Percentiles rank a stretch among this genome's conserved stretches.
Evolutionary conservation across 1,140 invertebrate species (phyloP).

Genomic region (Caenorhabditis briggsae): DNA sequence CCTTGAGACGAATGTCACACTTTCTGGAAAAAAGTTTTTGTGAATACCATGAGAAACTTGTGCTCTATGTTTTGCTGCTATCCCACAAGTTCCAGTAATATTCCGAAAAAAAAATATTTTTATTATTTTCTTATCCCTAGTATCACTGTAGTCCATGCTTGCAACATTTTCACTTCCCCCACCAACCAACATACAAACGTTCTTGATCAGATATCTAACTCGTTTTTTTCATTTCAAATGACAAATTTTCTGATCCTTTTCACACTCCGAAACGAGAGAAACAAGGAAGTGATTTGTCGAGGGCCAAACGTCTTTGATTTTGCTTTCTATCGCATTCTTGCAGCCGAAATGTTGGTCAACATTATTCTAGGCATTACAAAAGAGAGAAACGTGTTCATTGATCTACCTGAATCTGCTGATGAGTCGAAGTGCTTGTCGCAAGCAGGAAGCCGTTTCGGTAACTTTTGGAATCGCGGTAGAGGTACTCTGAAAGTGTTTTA

Average conservation of each 20-base stretch:
- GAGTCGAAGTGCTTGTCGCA: slow-evolving; percentile 32
- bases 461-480: slow-evolving; percentile 43
- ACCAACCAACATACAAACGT: slow-evolving; percentile 30
- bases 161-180: background rate
- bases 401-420: slow-evolving; percentile 38
- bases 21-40: background rate
- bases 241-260: background rate
- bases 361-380: background rate
- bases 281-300: slow-evolving; percentile 14
- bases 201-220: slow-evolving; percentile 20
- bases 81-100: background rate
- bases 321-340: background rate
- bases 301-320: background rate
- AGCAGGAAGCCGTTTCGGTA: slow-evolving; percentile 33
- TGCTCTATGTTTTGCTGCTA: background rate
- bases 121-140: background rate
- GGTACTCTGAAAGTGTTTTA: slow-evolving; percentile 22
- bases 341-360: slow-evolving; percentile 33
- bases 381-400: background rate
- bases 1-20: slow-evolving; percentile 1
- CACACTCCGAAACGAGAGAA: background rate
- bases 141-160: background rate
- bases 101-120: too few relatives aligned
- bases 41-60: too few relatives aligned
- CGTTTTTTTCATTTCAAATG: background rate